Conservation (phyloP, 2,797 vertebrate species). For the Fratercula arctica region DNA sequence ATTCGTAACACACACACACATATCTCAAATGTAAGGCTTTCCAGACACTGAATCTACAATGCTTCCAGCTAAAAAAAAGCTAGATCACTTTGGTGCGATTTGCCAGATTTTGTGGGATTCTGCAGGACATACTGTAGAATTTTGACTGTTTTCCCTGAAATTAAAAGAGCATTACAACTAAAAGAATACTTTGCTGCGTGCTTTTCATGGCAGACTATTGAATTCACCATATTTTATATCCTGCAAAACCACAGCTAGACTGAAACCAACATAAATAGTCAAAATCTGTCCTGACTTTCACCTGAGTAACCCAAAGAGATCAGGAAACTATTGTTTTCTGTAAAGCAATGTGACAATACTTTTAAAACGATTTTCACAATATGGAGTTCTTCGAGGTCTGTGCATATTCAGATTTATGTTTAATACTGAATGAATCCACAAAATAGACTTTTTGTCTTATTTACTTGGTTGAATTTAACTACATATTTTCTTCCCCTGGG, state of each 20-base stretch:
- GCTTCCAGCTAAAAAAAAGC: neutral
- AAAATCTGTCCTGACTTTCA: neutral
- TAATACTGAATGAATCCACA: neutral
- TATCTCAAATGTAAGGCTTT: neutral
- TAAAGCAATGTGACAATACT: neutral
- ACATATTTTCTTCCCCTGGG: neutral
- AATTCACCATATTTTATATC: neutral
- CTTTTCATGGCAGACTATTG: neutral
- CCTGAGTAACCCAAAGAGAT: neutral
- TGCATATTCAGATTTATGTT: neutral
- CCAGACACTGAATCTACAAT: neutral
- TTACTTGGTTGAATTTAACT: neutral
- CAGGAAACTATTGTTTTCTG: neutral
- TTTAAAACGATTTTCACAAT: neutral
- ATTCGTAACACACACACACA: neutral
- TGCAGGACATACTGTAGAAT: constrained; percentile 9
- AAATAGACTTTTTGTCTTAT: neutral
- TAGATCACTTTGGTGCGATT: neutral
- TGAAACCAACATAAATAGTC: neutral
- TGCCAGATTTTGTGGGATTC: constrained; percentile 6
- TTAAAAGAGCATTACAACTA: neutral
- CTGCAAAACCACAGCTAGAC: neutral
- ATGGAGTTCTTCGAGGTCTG: neutral
- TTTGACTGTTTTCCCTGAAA: neutral
- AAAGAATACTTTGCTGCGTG: neutral